phyloP scores from a whole-genome alignment of 2,888 invertebrate species.

The Helleia helle region DNA sequence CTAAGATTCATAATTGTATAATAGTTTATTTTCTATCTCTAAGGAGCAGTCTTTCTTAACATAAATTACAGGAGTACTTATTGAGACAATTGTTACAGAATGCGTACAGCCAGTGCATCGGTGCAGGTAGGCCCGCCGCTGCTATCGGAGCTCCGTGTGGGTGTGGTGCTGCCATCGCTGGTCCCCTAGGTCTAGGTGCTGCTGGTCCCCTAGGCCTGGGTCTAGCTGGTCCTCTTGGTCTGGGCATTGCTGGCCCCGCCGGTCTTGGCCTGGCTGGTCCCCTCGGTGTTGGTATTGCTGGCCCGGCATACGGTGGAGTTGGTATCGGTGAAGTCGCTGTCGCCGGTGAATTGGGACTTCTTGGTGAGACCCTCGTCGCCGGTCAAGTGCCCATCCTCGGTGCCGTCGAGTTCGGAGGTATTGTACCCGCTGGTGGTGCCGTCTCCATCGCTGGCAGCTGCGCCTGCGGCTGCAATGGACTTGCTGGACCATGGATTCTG shows the following conservation, averaged over 20 bases:
- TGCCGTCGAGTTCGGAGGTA: conserved; percentile 28
- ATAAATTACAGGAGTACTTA: too few species aligned
- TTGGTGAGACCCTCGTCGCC: conserved; percentile 26
- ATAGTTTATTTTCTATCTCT: too few species aligned
- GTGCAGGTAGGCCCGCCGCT: conserved; percentile 19
- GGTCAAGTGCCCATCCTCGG: conserved; percentile 33
- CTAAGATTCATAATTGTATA: too few species aligned
- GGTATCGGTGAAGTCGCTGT: conserved; percentile 6
- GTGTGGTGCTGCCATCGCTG: conserved; percentile 5
- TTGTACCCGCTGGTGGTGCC: conserved; percentile 24
- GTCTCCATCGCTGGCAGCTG: conserved; percentile 30
- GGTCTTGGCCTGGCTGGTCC: conserved; percentile 4
- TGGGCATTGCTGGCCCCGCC: conserved; percentile 2
- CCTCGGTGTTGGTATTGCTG: not conserved
- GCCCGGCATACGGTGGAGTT: conserved; percentile 4
- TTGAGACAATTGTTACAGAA: conserved; percentile 22
- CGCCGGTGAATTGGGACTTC: conserved; percentile 26
- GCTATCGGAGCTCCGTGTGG: conserved; percentile 20
- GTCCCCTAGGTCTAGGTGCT: conserved; percentile 14
- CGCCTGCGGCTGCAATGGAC: conserved; percentile 20
- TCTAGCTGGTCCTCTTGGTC: not conserved
- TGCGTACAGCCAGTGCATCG: conserved; percentile 17
- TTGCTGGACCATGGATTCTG: conserved; percentile 4
- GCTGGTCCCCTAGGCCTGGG: not conserved
- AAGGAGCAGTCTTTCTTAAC: too few species aligned